These are phyloP conservation scores for Bradysia coprophila DNA, from an alignment of 1,140 invertebrate genomes.

Conservation along the genomic window DNA sequence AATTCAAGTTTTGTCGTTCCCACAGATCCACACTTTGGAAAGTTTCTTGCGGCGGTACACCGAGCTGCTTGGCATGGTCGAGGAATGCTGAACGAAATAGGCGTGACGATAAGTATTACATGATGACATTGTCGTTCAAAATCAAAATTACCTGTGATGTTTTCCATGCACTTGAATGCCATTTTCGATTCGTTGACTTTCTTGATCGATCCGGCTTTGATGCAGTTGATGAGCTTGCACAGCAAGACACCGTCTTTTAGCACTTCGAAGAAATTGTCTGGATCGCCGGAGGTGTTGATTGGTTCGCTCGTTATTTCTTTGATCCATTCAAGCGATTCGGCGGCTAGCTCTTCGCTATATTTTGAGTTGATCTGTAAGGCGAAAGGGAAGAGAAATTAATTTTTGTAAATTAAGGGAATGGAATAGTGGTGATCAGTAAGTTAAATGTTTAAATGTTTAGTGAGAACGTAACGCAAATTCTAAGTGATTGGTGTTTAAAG, in stretches of 20 bases:
- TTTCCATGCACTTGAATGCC: conserved; percentile 99
- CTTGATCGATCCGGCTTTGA: conserved; percentile 62
- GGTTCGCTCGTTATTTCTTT: conserved; percentile 60
- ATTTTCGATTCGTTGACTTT: conserved; percentile 72
- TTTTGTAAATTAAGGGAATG: too few species aligned
- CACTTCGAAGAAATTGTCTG: conserved; percentile 81
- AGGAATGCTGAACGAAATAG: conserved; percentile 43
- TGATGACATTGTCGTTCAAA: neutral
- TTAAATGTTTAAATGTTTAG: too few species aligned
- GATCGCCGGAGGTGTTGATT: conserved; percentile 63
- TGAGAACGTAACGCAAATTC: too few species aligned
- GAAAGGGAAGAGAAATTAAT: too few species aligned
- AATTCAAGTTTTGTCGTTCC: conserved; percentile 88
- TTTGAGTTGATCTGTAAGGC: conserved; percentile 93
- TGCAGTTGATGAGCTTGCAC: conserved; percentile 68
- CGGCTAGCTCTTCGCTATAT: conserved; percentile 82
- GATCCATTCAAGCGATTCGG: conserved; percentile 83
- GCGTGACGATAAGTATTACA: neutral
- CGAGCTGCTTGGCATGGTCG: conserved; percentile 64
- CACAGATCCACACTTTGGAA: conserved; percentile 95
- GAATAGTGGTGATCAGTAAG: too few species aligned
- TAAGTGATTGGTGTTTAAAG: too few species aligned
- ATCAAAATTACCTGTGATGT: conserved; percentile 50
- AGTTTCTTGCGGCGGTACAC: conserved; percentile 84
- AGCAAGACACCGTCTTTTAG: conserved; percentile 71